Evolutionary conservation across 2,888 invertebrate genomes (phyloP).

Genomic region (Drosophila antonietae): DNA sequence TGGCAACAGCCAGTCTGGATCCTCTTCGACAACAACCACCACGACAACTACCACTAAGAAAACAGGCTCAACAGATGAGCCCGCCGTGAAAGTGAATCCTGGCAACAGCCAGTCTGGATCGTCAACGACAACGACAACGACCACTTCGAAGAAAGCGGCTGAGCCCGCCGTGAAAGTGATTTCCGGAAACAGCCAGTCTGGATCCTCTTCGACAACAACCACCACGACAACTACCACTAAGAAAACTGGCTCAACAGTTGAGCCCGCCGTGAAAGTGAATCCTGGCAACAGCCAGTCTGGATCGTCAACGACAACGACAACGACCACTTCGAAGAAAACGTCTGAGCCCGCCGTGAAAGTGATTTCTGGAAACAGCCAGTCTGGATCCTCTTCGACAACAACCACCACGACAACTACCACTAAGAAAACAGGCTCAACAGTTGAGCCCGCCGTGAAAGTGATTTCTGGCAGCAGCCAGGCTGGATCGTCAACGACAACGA

Average conservation of each 20-base stretch:
- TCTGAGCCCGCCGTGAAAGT: neutral
- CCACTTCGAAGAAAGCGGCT: neutral
- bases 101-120: neutral
- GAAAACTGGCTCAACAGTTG: neutral
- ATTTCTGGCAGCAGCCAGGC: slow-evolving; percentile 17
- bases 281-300: neutral
- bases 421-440: neutral
- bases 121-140: neutral
- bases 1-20: neutral
- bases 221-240: neutral
- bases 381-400: slow-evolving; percentile 3
- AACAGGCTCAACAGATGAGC: neutral
- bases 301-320: neutral
- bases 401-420: slow-evolving; percentile 7
- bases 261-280: neutral
- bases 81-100: neutral
- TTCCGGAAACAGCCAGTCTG: neutral
- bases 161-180: neutral
- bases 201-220: neutral
- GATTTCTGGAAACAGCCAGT: neutral
- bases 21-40: slow-evolving; percentile 5
- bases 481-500: neutral
- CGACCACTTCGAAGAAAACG: neutral
- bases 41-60: slow-evolving; percentile 1
- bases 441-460: neutral